Evolutionary conservation across 2,888 invertebrate genomes (phyloP), one percentile per base, ranked within the genome.

Genomic region (Torymus auratus): DNA sequence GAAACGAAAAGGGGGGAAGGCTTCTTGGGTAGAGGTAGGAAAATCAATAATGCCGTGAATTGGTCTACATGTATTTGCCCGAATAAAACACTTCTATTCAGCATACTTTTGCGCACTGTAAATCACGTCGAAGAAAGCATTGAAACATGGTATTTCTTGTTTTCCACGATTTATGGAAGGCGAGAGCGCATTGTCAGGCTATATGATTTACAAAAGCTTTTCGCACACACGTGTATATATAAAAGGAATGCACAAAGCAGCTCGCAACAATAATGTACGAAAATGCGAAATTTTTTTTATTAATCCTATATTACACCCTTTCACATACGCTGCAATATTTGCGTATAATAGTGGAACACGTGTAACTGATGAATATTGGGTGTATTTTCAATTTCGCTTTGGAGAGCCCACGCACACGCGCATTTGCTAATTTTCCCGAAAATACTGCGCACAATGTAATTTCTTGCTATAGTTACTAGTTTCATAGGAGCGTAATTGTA

Each of bases 91-190:
- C 72, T 78, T 68, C 61, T 55, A 73, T 67, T 78, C 72, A 78
- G 70, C 72, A 73, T 72, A 72, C 72, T 72, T 78, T 72, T 56
- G 56, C 61, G 61, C 67, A 67, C 55, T 72, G 78, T 78, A 78
- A 78, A 78, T 78, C 72, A 73, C 61, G 78, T 67, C 78, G 56
- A 71, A 61, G 72, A 61, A 78, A 72, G 78, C 78, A 78, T 78
- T 78, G 72, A 68, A 78, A 78, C 78, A 55, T 78, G 78, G 67
- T 78, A 78, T 78, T 78, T 78, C 78, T 72, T 68, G 71, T 78
- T 78, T 67, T 68, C 72, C 2, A 72, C 64, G 78, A 78, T 78
- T 78, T 78, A 78, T 78, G 71, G 71, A 67, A 65, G 71, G 67
- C 69, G 71, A 3, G 28, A 52, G 67, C 13, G 67, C 13, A 74